Evolutionary conservation across 2,888 invertebrate species (phyloP).

Genomic region (Halictus ligatus): DNA sequence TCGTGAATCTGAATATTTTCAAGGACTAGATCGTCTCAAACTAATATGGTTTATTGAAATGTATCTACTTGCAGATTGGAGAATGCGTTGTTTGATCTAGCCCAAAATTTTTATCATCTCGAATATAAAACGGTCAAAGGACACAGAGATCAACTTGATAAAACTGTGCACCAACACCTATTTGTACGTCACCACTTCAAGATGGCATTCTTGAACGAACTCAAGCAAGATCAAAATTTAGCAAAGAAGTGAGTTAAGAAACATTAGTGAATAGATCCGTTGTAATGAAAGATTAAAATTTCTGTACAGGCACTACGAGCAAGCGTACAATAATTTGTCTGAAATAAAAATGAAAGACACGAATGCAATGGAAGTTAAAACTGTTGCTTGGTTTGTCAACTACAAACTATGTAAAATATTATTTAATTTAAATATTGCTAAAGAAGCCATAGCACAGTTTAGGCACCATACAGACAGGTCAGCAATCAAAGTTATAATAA

Average conservation of each 20-base stretch:
- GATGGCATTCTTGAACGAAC: constrained; percentile 96
- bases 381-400: constrained; percentile 97
- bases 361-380: constrained; percentile 96
- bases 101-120: constrained; percentile 96
- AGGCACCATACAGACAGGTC: constrained; percentile 94
- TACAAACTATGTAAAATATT: constrained; percentile 97
- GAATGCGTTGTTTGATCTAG: constrained; percentile 96
- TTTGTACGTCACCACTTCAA: constrained; percentile 99
- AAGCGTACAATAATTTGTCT: constrained; percentile 95
- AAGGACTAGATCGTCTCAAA: no score
- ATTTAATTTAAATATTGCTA: constrained; percentile 94
- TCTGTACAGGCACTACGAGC: constrained; percentile 89
- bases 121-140: constrained; percentile 94
- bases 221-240: constrained; percentile 94
- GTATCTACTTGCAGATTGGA: constrained; percentile 88
- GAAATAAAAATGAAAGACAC: constrained; percentile 96
- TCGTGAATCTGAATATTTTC: no score
- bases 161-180: constrained; percentile 95
- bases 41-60: constrained; percentile 5
- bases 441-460: constrained; percentile 98
- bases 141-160: constrained; percentile 95
- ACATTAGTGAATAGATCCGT: not conserved
- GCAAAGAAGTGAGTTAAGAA: constrained; percentile 89
- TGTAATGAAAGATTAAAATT: constrained; percentile 21
- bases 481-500: not conserved